Evolutionary conservation across 2,113 vertebrate genomes (phyloP).

Genomic region (Menidia beryllina): DNA sequence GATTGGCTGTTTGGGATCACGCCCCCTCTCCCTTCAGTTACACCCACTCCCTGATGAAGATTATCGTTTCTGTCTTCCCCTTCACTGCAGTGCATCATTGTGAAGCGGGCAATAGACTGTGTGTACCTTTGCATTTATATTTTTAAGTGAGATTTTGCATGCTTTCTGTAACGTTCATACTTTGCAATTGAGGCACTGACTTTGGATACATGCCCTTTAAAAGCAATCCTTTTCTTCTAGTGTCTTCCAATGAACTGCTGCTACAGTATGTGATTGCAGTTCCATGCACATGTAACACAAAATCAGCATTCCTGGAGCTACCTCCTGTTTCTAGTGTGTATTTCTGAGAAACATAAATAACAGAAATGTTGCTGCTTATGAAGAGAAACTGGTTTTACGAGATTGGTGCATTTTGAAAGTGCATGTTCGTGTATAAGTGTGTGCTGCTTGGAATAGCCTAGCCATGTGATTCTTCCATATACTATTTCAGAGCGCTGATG

Average conservation of each 20-base stretch:
- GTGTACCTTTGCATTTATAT: background rate
- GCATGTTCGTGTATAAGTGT: constrained; percentile 5
- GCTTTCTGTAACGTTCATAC: background rate
- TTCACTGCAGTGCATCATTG: constrained; percentile 3
- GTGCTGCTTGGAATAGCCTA: constrained; percentile 75
- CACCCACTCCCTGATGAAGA: background rate
- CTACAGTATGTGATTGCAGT: background rate
- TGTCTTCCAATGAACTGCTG: background rate
- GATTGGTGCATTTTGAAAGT: constrained; percentile 23
- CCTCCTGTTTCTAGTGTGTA: background rate
- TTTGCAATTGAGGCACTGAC: background rate
- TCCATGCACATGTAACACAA: background rate
- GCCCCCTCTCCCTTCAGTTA: constrained; percentile 27
- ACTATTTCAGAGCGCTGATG: constrained; percentile 74
- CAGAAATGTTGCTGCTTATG: background rate
- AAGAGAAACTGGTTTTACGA: background rate
- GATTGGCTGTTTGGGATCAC: constrained; percentile 54
- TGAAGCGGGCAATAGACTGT: background rate
- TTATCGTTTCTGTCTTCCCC: background rate
- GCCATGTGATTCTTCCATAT: constrained; percentile 79
- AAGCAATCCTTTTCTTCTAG: background rate
- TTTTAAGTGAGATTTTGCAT: background rate
- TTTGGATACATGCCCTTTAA: background rate
- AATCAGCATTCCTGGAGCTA: background rate
- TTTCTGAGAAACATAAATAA: background rate